A percentile compares a stretch with the other conserved stretches of the same genome.
These are phyloP conservation scores for Tetramorium parvispinum DNA, from an alignment of 1,140 invertebrate genomes.

Conservation along the genomic window DNA sequence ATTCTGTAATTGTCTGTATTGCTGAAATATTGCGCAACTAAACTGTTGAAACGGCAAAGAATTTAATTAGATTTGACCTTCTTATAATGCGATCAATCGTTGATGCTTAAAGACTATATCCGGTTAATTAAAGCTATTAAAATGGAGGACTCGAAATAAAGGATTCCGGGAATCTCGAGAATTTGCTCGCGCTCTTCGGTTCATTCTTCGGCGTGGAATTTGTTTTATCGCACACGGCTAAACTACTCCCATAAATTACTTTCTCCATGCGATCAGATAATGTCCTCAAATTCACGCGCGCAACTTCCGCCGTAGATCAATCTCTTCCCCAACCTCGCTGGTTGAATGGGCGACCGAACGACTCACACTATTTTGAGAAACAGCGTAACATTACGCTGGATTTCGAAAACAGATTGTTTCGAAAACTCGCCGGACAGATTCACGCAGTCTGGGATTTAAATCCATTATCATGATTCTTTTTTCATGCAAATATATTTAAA, in stretches of 20 bases:
- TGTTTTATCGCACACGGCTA: conserved; percentile 70
- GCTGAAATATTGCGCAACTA: background rate
- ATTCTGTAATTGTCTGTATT: background rate
- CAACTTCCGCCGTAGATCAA: conserved; percentile 82
- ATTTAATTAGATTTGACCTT: conserved; percentile 27
- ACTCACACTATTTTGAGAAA: conserved; percentile 48
- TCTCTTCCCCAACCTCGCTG: conserved; percentile 53
- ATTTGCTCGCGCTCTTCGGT: conserved; percentile 38
- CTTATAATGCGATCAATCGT: conserved; percentile 34
- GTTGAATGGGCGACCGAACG: conserved; percentile 18
- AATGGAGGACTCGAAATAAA: conserved; percentile 41
- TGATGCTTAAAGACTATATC: conserved; percentile 28
- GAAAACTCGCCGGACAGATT: conserved; percentile 16
- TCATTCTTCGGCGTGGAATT: conserved; percentile 64
- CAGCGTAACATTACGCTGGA: conserved; percentile 14
- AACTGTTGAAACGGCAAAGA: conserved; percentile 6
- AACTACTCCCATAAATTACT: conserved; percentile 80
- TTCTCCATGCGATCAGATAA: conserved; percentile 79
- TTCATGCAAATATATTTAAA: background rate
- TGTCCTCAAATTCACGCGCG: conserved; percentile 81
- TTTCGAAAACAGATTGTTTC: conserved; percentile 48
- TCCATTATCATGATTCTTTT: background rate
- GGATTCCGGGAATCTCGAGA: conserved; percentile 43
- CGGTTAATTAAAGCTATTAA: conserved; percentile 53
- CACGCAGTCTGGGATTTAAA: background rate